Evolutionary conservation across 2,888 invertebrate species (phyloP), one percentile per base, ranked within the genome.

Genomic region (Ischnus inquisitorius): DNA sequence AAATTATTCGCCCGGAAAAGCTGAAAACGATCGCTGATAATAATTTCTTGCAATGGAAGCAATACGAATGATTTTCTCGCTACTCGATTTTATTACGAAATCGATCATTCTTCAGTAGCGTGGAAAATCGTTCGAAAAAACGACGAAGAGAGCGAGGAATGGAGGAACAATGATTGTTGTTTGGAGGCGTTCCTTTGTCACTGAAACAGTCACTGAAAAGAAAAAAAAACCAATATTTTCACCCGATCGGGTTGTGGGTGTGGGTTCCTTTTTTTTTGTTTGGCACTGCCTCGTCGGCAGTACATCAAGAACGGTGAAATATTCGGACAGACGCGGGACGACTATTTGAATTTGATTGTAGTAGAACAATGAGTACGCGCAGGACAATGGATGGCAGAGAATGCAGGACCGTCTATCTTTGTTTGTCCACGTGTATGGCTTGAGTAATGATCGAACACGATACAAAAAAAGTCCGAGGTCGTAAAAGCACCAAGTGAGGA

Each of bases 321-420:
- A 82, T 65, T 46, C 14, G 64, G 60, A 79, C 68, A 65, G 64
- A 54, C 65, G 78, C 43, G 81, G 81, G 57, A 71, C 22, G 81
- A 62, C 74, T 64, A 84, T 84, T 84, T 84, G 72, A 77, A 80
- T 84, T 84, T 80, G 77, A 84, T 84, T 80, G 83, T 84, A 46
- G 80, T 48, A 46, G 72, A 77, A 84, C 83, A 84, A 84, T 81
- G 78, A 75, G 28, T 19, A 79, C 80, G 72, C 80, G 39, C 19
- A 43, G 68, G 43, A 83, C 84, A 81, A 84, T 84, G 74, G 64
- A 74, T 57, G 69, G 57, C 25, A 57, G 43, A 51, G 68, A 80
- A 34, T 54, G 28, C 43, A 16, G 16, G 19, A 14, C 34, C 46
- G 43, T 75, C 34, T 60, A 46, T 77, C 68, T 68, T 43, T 80